A percentile compares a stretch with the other conserved stretches of the same genome.
phyloP scores from a whole-genome alignment of 2,113 vertebrate genomes.

The Pterocles orientalis region DNA sequence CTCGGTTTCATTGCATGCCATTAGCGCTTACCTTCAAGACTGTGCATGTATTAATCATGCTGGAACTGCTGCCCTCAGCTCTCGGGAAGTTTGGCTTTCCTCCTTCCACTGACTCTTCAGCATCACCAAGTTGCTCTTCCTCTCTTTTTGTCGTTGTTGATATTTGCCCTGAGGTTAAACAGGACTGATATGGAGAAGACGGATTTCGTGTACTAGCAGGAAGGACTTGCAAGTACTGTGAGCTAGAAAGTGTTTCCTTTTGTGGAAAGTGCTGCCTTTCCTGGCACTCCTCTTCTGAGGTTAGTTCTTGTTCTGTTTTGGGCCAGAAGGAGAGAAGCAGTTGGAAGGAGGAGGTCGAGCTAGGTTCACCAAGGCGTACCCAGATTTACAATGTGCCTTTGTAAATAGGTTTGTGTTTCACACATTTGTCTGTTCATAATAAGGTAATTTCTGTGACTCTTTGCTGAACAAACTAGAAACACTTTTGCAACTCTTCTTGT shows the following conservation, averaged over 20 bases:
- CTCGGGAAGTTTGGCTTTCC: neutral
- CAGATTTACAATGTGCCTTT: neutral
- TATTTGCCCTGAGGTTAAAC: slow-evolving; percentile 4
- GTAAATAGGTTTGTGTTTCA: neutral
- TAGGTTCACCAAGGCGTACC: accelerated
- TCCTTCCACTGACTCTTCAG: neutral
- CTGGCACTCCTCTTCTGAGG: neutral
- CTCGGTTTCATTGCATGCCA: neutral
- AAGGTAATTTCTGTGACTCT: neutral
- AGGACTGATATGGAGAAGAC: neutral
- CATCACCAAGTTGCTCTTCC: neutral
- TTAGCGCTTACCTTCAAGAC: slow-evolving; percentile 4
- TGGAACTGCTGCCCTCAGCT: slow-evolving; percentile 41
- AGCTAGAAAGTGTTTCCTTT: neutral
- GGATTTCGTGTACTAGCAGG: neutral
- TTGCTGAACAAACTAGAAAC: neutral
- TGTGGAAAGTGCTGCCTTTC: neutral
- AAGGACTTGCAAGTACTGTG: neutral
- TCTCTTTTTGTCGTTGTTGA: neutral
- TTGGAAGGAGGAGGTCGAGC: neutral
- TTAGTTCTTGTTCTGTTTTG: neutral
- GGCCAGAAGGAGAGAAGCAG: neutral
- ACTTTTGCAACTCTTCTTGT: neutral
- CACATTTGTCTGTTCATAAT: neutral
- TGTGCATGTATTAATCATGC: slow-evolving; percentile 12